Evolutionary conservation across 1,140 invertebrate genomes (phyloP), one percentile per base, ranked within the genome.

Genomic region (Venturia canescens): DNA sequence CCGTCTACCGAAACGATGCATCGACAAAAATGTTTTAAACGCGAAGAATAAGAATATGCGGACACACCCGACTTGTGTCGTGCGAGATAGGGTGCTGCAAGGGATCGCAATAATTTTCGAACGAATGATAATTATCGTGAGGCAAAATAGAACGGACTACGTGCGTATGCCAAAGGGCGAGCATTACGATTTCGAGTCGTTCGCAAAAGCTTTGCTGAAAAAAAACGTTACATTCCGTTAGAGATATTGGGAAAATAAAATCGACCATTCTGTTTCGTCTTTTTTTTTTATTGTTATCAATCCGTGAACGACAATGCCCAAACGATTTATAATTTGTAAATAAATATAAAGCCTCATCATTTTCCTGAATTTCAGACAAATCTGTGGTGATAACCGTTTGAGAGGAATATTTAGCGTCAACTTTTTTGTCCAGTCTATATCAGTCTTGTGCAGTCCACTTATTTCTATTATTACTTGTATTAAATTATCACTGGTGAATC

Each of bases 321-420:
- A 5, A 70, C 16, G 67, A 26, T 70, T 18, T n/a, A 70, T 70
- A 70, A 70, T 70, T 70, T 70, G 67, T 70, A 70, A 70, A 70
- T 70, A 70, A 70, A 44, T 44, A n/a, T n/a, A 57, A 57, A 57
- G 21, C n/a, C 21, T n/a, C 53, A 57, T 23, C n/a, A 57, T 57
- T 57, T 18, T 4, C 16, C 1, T 57, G 16, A 1, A 11, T 44
- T 13, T 44, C 4, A 9, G 21, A 57, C n/a, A 57, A 57, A 44
- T 44, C 38, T 11, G 16, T n/a, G 18, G 53, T 2, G 21, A 57
- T 4, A 21, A 21, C 18, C 2, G 13, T 57, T 21, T 57, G 18
- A n/a, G 9, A 57, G 53, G 5, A 57, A 44, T 9, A 44, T 44
- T 57, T n/a, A n/a, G 18, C 53, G 53, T 57, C 21, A 57, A 57